These are phyloP conservation scores for Hylomyscus alleni DNA, from an alignment of 2,797 vertebrate genomes.

Conservation along the genomic window DNA sequence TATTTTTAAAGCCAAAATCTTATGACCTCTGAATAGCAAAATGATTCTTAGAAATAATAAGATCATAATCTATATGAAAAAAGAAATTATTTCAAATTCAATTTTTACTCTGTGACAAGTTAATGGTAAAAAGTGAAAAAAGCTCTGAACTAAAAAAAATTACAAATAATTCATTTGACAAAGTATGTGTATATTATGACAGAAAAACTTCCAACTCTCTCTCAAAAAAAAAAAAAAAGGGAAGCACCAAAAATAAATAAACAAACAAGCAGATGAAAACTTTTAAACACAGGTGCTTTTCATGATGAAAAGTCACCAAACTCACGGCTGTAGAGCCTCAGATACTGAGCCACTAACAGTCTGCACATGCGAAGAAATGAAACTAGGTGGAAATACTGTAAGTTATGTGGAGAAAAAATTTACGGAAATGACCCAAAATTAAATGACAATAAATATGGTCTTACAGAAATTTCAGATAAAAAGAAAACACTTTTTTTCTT, in stretches of 20 bases:
- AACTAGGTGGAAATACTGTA: neutral
- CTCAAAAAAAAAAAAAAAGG: neutral
- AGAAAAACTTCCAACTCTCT: slow-evolving; percentile 22
- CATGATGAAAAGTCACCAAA: neutral
- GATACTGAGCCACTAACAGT: too few relatives aligned
- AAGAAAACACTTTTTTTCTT: neutral
- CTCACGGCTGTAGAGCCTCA: neutral
- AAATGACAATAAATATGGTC: neutral
- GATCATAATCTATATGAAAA: neutral
- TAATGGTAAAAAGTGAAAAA: neutral
- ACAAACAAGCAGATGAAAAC: neutral
- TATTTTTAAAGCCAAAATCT: neutral
- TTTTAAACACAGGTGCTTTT: neutral
- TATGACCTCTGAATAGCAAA: neutral
- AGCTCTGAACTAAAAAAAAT: neutral
- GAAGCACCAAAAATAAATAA: neutral
- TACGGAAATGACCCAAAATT: neutral
- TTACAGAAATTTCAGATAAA: neutral
- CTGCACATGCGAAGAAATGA: neutral
- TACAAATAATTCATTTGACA: neutral
- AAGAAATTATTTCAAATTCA: neutral
- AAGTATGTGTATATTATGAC: neutral
- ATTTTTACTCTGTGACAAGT: neutral
- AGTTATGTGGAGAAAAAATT: neutral
- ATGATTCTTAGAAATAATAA: slow-evolving; percentile 6